Conservation (phyloP, 2,113 vertebrate species). For the Tyrannus savana region DNA sequence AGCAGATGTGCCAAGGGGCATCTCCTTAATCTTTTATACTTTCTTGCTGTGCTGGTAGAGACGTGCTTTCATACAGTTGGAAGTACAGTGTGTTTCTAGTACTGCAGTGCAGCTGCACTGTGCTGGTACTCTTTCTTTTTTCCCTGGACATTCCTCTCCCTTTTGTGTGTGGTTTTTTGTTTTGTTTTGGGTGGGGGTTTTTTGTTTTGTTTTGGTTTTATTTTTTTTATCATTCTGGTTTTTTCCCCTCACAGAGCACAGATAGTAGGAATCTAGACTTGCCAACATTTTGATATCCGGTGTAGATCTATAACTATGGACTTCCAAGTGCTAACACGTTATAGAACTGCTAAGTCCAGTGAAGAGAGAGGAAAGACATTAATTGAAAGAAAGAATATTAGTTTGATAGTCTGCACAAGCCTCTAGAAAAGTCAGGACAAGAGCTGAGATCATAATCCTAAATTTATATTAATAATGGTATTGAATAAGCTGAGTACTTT, state of each 20-base stretch:
- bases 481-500: neutral
- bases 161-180: neutral
- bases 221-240: neutral
- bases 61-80: neutral
- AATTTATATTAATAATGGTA: neutral
- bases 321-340: neutral
- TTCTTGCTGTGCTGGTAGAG: neutral
- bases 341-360: neutral
- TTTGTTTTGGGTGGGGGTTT: neutral
- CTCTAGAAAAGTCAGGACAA: neutral
- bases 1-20: neutral
- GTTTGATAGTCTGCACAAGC: neutral
- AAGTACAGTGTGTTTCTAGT: neutral
- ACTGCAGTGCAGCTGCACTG: neutral
- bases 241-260: neutral
- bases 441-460: neutral
- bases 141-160: neutral
- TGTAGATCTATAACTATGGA: neutral
- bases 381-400: neutral
- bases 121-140: neutral
- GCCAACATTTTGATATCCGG: neutral
- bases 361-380: neutral
- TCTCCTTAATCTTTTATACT: constrained; percentile 20
- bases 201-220: neutral
- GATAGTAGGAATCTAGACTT: neutral